Evolutionary conservation across 2,113 vertebrate species (phyloP).

Genomic region (Trematomus loennbergii): DNA sequence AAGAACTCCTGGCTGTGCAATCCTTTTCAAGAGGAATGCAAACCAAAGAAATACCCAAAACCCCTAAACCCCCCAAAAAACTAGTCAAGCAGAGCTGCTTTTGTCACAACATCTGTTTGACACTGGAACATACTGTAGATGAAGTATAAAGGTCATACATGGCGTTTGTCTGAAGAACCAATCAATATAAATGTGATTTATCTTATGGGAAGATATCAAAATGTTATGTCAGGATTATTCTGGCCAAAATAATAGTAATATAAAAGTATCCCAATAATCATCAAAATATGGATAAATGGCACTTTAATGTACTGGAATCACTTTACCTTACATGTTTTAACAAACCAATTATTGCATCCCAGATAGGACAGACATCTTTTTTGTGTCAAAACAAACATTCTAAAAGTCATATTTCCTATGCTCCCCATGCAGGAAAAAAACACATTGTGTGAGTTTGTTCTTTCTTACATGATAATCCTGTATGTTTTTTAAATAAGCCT

Average conservation of each 20-base stretch:
- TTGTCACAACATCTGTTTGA: slow-evolving; percentile 7
- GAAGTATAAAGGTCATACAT: neutral
- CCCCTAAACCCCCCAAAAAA: too few species aligned
- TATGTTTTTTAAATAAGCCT: too few species aligned
- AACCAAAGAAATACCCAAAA: neutral
- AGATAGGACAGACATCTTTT: neutral
- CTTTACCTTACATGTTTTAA: neutral
- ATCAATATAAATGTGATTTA: too few species aligned
- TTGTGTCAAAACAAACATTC: neutral
- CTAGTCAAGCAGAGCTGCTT: neutral
- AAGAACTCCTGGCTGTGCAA: slow-evolving; percentile 16
- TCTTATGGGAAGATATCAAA: too few species aligned
- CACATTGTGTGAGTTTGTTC: too few species aligned
- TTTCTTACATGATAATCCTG: too few species aligned
- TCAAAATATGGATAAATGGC: neutral
- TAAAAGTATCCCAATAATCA: neutral
- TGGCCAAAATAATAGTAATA: neutral
- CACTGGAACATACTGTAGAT: neutral
- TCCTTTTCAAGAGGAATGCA: neutral
- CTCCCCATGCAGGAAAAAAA: too few species aligned
- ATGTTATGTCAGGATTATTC: neutral
- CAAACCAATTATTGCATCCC: neutral
- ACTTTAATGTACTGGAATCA: neutral
- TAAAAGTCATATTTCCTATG: too few species aligned
- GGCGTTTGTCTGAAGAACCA: too few species aligned